Evolutionary conservation across 2,113 vertebrate species (phyloP).

Genomic region (Pristiophorus japonicus): DNA sequence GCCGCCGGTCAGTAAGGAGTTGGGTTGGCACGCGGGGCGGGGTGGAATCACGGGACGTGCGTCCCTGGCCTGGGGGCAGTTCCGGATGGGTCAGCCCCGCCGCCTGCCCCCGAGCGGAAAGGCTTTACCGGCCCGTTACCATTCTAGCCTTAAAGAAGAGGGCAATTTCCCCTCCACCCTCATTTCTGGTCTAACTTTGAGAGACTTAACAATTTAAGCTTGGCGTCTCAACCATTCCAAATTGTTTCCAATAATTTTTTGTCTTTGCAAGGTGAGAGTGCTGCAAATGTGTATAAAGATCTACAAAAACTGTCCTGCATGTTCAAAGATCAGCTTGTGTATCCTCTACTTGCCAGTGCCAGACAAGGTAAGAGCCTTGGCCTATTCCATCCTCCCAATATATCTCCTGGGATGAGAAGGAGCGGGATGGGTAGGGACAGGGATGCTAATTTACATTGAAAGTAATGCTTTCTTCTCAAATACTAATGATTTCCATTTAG

Average conservation of each 20-base stretch:
- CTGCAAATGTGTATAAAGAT: slow-evolving; percentile 67
- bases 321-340: slow-evolving; percentile 88
- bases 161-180: too few species aligned
- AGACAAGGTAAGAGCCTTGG: slow-evolving; percentile 71
- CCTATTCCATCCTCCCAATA: background rate
- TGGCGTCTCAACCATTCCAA: background rate
- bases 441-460: background rate
- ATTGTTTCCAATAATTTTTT: slow-evolving; percentile 36
- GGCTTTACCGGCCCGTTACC: too few species aligned
- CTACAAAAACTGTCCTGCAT: slow-evolving; percentile 78
- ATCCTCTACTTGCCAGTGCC: slow-evolving; percentile 80
- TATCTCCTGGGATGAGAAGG: background rate
- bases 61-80: too few species aligned
- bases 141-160: too few species aligned
- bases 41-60: too few species aligned
- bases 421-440: background rate
- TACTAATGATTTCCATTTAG: background rate
- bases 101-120: too few species aligned
- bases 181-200: background rate
- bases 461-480: background rate
- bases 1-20: too few species aligned
- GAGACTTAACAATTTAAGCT: background rate
- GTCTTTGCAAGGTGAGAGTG: slow-evolving; percentile 56
- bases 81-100: too few species aligned
- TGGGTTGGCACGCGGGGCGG: too few species aligned